Evolutionary conservation across 2,113 vertebrate genomes (phyloP).

Genomic region (Phylloscopus trochiloides): DNA sequence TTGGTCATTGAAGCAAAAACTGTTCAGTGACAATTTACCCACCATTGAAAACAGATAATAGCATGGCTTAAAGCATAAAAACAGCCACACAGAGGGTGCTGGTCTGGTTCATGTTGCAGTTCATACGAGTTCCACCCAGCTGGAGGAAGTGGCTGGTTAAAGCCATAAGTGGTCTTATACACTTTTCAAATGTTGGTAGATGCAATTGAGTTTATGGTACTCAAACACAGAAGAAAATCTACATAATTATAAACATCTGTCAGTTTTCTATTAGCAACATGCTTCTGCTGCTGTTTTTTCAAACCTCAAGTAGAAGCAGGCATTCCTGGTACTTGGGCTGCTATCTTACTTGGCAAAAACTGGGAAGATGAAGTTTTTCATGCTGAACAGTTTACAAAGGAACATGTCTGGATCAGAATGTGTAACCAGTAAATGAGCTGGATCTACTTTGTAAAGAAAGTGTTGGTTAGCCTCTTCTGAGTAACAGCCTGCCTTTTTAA

Average conservation of each 20-base stretch:
- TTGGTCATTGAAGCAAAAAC: neutral
- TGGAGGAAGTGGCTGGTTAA: neutral
- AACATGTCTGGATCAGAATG: neutral
- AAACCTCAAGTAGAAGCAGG: neutral
- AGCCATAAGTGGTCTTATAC: neutral
- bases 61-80: neutral
- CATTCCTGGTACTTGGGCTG: neutral
- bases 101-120: neutral
- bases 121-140: neutral
- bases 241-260: neutral
- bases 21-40: neutral
- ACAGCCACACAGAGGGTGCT: neutral
- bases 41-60: neutral
- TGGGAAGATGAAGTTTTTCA: neutral
- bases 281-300: neutral
- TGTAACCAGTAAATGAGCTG: neutral
- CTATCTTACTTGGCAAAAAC: neutral
- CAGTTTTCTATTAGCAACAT: neutral
- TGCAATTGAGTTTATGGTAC: neutral
- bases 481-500: neutral
- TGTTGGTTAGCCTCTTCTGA: neutral
- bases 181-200: neutral
- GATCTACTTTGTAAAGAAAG: neutral
- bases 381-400: neutral
- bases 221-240: neutral